Evolutionary conservation across 2,797 vertebrate species (phyloP).

Genomic region (Myotis pilosus): DNA sequence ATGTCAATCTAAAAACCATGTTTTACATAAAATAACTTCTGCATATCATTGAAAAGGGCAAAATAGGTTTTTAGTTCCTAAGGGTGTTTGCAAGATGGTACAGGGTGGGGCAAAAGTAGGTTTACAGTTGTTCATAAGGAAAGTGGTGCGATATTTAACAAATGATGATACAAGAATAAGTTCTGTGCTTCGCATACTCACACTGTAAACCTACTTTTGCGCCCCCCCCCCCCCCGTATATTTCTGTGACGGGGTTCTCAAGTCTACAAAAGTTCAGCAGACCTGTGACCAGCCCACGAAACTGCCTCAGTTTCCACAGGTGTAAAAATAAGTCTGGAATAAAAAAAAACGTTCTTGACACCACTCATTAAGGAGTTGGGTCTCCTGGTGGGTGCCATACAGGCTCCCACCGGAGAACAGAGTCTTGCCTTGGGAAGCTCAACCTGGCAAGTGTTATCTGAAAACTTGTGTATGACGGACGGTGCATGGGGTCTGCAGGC

Average conservation of each 20-base stretch:
- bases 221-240: not conserved
- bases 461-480: not conserved
- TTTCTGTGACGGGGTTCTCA: not conserved
- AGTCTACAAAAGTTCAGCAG: not conserved
- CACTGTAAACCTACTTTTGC: not conserved
- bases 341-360: not conserved
- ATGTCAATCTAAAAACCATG: not conserved
- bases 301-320: not conserved
- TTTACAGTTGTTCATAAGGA: not conserved
- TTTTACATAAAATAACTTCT: not conserved
- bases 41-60: not conserved
- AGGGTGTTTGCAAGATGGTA: not conserved
- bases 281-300: too few relatives aligned
- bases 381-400: not conserved
- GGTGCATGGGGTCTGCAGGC: accelerated
- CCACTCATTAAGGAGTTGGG: not conserved
- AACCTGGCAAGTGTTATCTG: not conserved
- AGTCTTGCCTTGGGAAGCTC: not conserved
- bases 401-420: not conserved
- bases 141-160: not conserved
- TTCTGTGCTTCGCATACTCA: not conserved
- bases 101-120: not conserved
- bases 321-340: not conserved
- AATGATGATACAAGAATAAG: not conserved
- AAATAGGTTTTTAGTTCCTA: not conserved